phyloP scores from a whole-genome alignment of 2,797 vertebrate species.

The Rousettus madagascariensis region DNA sequence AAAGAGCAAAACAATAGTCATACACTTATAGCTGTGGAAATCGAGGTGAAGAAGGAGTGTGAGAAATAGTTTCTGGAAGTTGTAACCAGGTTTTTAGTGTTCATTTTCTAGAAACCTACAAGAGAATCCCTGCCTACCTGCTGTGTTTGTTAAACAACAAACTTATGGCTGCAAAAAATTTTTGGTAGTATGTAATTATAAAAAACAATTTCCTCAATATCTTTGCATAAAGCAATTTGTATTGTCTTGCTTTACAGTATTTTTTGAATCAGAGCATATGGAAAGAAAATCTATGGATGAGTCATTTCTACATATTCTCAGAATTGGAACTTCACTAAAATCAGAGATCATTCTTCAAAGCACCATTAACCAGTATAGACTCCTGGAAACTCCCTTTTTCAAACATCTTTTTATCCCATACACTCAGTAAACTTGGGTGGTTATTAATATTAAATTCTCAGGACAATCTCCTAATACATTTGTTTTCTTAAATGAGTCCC shows the following conservation, averaged over 20 bases:
- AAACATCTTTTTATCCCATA: neutral
- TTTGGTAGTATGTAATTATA: neutral
- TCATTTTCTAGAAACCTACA: conserved; percentile 1
- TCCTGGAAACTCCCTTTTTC: neutral
- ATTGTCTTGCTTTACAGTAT: neutral
- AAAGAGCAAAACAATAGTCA: neutral
- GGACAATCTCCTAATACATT: neutral
- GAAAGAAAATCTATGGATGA: neutral
- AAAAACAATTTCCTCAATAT: neutral
- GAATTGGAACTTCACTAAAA: neutral
- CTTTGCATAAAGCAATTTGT: conserved; percentile 26
- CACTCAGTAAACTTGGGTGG: neutral
- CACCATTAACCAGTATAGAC: neutral
- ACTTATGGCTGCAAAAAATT: neutral
- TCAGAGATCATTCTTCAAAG: conserved; percentile 30
- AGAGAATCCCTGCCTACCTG: neutral
- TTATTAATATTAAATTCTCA: conserved; percentile 46
- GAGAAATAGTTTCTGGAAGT: neutral
- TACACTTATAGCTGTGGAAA: neutral
- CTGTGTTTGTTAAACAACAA: conserved; percentile 5
- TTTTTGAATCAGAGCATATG: neutral
- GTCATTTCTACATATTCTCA: neutral
- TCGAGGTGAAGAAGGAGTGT: neutral
- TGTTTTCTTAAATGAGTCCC: neutral
- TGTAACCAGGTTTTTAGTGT: neutral